Evolutionary conservation across 2,113 vertebrate species (phyloP).

Genomic region (Murina feae): DNA sequence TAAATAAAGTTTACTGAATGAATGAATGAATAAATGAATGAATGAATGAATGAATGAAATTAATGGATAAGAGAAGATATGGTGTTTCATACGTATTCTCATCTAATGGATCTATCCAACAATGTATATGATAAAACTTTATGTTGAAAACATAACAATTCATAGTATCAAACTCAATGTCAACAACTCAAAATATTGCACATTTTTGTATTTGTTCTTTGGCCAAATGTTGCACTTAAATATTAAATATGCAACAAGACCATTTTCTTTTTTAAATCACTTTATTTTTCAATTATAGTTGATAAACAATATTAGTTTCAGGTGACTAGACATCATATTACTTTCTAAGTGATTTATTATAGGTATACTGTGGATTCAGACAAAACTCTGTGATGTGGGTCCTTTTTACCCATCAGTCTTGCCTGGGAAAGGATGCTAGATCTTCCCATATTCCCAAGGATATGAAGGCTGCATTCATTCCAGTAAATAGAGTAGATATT

Average conservation of each 20-base stretch:
- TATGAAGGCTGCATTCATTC: not conserved
- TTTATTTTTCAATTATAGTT: too few species aligned
- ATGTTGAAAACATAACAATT: not conserved
- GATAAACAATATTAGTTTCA: too few species aligned
- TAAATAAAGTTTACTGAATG: not conserved
- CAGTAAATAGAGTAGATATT: not conserved
- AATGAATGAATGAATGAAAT: not conserved
- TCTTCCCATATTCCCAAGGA: not conserved
- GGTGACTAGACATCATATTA: too few species aligned
- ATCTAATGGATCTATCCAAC: not conserved
- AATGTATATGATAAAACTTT: not conserved
- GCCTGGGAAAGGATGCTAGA: not conserved
- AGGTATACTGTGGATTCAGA: not conserved
- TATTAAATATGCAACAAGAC: not conserved
- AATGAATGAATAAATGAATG: not conserved
- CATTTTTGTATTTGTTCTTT: not conserved
- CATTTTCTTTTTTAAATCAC: not conserved
- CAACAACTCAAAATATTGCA: not conserved
- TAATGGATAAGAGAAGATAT: not conserved
- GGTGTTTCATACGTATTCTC: not conserved
- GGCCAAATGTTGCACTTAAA: not conserved
- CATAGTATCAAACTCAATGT: not conserved
- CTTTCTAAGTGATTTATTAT: not conserved
- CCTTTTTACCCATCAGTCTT: not conserved
- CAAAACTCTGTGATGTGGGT: not conserved